Base-by-base conservation (phyloP, 1,140 invertebrate species). In the Hermetia illucens region DNA sequence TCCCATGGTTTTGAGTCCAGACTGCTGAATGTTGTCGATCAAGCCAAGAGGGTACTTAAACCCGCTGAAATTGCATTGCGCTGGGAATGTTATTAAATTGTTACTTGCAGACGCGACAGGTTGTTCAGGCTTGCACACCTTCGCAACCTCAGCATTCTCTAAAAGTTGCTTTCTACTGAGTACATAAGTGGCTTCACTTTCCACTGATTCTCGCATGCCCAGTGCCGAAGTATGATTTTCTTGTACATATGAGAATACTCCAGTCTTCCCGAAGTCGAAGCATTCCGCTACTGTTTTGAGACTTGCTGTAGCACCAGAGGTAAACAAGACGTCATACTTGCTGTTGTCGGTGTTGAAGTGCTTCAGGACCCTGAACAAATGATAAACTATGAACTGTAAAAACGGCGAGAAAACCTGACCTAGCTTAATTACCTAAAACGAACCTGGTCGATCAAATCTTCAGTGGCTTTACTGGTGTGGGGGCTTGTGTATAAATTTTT, bases 151-250 rank as follows among this genome's bases (percentile, higher is more conserved):
- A 12, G 29, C 12, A 40, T 41, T 51, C 39, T 62, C 46, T 34
- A 70, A 51, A 21, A 75, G 61, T 38, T 71, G 51, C 24, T 67
- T 47, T 44, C 69, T 66, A 3, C 50, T 61, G 17, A 79, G 58
- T 38, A 70, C 67, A 27, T 62, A 58, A 12, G 77, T 51, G 32
- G 67, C 63, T 38, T 63, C 68, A 21, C 62, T 57, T 35, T 60
- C 41, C 1, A 63, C 62, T 43, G 75, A 41, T 62, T 84, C 84
- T 55, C 91, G 66, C 74, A 95, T 82, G 13, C 92, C 92, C 42
- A 95, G 65, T 2, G 94, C 87, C 4, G 91, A 96, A 2, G 92
- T 97, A 53, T 98, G 93, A 58, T 89, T 95, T 54, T 97, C 91
- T 51, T 79, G 71, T 25, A 85, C 63, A 55, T 95, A 92, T 13